A percentile compares a stretch with the other conserved stretches of the same genome.
phyloP scores from a whole-genome alignment of 2,797 vertebrate species.

The Sparidentex hasta region DNA sequence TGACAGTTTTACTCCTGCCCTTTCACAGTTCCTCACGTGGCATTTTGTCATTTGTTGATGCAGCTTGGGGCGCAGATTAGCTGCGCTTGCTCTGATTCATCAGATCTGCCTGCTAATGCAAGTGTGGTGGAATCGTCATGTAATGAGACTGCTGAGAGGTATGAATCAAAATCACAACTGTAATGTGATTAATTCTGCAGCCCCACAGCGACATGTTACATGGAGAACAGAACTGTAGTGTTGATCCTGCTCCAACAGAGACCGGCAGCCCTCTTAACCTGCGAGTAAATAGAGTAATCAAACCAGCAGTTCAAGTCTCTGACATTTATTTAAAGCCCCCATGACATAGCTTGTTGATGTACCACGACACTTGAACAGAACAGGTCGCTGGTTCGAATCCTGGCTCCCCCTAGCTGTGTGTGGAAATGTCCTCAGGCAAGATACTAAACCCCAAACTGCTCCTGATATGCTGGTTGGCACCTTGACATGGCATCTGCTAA shows the following conservation, averaged over 20 bases:
- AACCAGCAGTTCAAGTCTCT: background rate
- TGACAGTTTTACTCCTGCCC: background rate
- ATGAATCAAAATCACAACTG: slow-evolving; percentile 27
- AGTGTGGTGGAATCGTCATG: slow-evolving; percentile 24
- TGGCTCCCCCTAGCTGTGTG: too few relatives aligned
- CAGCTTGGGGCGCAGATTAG: slow-evolving; percentile 39
- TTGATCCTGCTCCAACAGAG: slow-evolving; percentile 7
- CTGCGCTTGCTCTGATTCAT: slow-evolving; percentile 18
- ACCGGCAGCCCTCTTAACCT: background rate
- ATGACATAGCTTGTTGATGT: background rate
- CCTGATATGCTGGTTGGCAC: too few relatives aligned
- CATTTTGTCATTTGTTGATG: slow-evolving; percentile 23
- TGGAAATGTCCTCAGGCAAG: too few relatives aligned
- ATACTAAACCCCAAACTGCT: too few relatives aligned
- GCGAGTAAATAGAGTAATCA: slow-evolving; percentile 16
- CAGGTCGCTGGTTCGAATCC: too few relatives aligned
- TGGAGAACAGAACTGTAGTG: background rate
- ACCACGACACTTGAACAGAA: too few relatives aligned
- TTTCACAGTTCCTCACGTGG: slow-evolving; percentile 1
- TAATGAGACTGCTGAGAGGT: slow-evolving; percentile 18
- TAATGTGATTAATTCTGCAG: slow-evolving; percentile 13
- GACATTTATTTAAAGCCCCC: background rate
- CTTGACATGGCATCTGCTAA: too few relatives aligned
- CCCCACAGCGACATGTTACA: slow-evolving; percentile 2
- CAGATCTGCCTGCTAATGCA: slow-evolving; percentile 20